Percentiles rank a stretch among this genome's conserved stretches.
phyloP scores from a whole-genome alignment of 2,113 vertebrate species.

The Caranx melampygus region DNA sequence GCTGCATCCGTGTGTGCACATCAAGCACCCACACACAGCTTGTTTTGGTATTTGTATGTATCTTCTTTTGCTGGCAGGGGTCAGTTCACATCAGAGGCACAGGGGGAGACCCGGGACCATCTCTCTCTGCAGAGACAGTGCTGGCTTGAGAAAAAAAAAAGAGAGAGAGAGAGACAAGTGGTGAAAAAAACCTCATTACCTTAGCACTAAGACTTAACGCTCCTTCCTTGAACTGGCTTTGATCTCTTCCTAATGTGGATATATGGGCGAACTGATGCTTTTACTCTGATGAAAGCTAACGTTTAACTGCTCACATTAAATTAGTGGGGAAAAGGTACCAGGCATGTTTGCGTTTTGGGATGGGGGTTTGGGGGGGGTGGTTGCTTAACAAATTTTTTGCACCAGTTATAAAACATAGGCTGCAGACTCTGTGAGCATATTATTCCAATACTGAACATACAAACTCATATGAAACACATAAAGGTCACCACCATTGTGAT shows the following conservation, averaged over 20 bases:
- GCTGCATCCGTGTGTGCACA: background rate
- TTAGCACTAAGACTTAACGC: slow-evolving; percentile 54
- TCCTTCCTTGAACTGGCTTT: slow-evolving; percentile 62
- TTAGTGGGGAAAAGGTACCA: slow-evolving; percentile 33
- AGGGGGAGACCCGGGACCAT: slow-evolving; percentile 42
- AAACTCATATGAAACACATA: background rate
- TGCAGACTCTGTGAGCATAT: background rate
- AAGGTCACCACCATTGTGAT: background rate
- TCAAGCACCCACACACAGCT: slow-evolving; percentile 19
- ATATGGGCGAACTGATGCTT: slow-evolving; percentile 55
- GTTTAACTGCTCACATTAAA: slow-evolving; percentile 67
- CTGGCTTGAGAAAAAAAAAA: slow-evolving; percentile 46
- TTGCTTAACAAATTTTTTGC: slow-evolving; percentile 23
- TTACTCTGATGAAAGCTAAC: slow-evolving; percentile 70
- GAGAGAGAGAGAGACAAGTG: slow-evolving; percentile 3
- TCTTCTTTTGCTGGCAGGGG: slow-evolving; percentile 45
- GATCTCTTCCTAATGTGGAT: slow-evolving; percentile 68
- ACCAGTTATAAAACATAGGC: slow-evolving; percentile 1
- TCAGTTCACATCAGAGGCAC: slow-evolving; percentile 59
- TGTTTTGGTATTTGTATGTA: slow-evolving; percentile 57
- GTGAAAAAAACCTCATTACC: slow-evolving; percentile 64
- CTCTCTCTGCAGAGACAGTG: slow-evolving; percentile 51
- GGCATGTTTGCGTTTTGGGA: slow-evolving; percentile 45
- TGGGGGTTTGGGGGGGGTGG: background rate
- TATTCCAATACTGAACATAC: background rate